Conservation (phyloP, 2,888 invertebrate species). For the Blomia tropicalis region DNA sequence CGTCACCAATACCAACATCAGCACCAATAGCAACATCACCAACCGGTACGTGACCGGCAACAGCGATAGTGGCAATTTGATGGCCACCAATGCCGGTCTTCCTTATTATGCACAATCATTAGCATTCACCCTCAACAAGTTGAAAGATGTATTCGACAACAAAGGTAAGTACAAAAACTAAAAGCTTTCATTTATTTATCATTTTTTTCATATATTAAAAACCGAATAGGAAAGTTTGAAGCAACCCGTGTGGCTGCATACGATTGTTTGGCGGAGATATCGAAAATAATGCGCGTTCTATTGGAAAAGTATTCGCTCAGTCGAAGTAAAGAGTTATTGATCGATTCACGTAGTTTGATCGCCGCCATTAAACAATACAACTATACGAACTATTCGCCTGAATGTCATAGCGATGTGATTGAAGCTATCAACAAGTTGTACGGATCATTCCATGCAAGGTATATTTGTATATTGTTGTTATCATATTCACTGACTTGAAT, state of each 20-base stretch:
- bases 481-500: too few relatives aligned
- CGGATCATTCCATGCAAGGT: conserved; percentile 1
- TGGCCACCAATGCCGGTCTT: background rate
- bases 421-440: conserved; percentile 37
- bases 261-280: conserved; percentile 40
- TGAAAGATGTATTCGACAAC: background rate
- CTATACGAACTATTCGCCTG: conserved; percentile 36
- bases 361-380: conserved; percentile 39
- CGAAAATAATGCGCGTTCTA: conserved; percentile 38
- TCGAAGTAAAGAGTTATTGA: conserved; percentile 40
- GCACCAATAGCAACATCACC: background rate
- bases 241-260: conserved; percentile 35
- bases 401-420: conserved; percentile 37
- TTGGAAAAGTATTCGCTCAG: conserved; percentile 38
- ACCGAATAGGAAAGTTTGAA: background rate
- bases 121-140: background rate
- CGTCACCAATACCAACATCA: background rate
- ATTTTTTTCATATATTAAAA: background rate
- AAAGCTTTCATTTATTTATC: background rate
- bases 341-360: conserved; percentile 39
- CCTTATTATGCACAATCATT: conserved; percentile 6
- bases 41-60: too few relatives aligned
- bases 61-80: background rate
- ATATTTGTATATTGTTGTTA: too few relatives aligned
- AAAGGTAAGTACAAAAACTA: background rate